Evolutionary conservation across 2,888 invertebrate genomes (phyloP), one percentile per base, ranked within the genome.

Genomic region (Notodonta dromedarius): DNA sequence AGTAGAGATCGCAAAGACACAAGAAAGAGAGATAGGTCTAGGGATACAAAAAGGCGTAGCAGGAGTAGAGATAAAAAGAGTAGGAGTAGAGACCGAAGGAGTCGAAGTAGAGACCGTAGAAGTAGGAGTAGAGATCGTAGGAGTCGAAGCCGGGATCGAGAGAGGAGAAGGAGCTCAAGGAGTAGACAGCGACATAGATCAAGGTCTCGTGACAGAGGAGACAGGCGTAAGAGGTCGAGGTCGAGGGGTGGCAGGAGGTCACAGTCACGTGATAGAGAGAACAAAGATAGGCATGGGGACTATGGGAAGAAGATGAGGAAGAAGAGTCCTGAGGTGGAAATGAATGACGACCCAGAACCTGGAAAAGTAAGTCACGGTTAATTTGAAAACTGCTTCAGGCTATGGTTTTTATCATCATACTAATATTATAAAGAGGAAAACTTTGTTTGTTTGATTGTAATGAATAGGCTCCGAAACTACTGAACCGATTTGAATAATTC

Each of bases 281-380:
- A 61, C 48, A 72, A 74, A 66, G 58, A 71, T 13, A 86, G 73
- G 65, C 83, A 78, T 80, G 83, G 76, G 70, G 79, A 91, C 69
- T 82, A 87, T 79, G 83, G 79, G 0, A 90, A 83, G 62, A 90
- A 83, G 59, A 65, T 75, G 5, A 86, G 82, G 57, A 91, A 84
- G 66, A 88, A 74, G 72, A 95, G 91, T 73, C 94, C 94, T 44
- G 94, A 94, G 40, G 88, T 92, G 61, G 94, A 93, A 70, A 87
- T 96, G 73, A 95, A 95, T 61, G 96, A 96, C 78, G 97, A 97
- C 78, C 97, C 97, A 0, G 96, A 97, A 71, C 94, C 96, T 5
- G 97, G 97, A 0, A 97, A 96, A 80, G 94, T 95, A 84, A 82
- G 78, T 77, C 40, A 2, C 42, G 11, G 35, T 24, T 9, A 35